A percentile compares a stretch with the other conserved stretches of the same genome.
phyloP scores from a whole-genome alignment of 2,888 invertebrate genomes.

The Electrophaes corylata region DNA sequence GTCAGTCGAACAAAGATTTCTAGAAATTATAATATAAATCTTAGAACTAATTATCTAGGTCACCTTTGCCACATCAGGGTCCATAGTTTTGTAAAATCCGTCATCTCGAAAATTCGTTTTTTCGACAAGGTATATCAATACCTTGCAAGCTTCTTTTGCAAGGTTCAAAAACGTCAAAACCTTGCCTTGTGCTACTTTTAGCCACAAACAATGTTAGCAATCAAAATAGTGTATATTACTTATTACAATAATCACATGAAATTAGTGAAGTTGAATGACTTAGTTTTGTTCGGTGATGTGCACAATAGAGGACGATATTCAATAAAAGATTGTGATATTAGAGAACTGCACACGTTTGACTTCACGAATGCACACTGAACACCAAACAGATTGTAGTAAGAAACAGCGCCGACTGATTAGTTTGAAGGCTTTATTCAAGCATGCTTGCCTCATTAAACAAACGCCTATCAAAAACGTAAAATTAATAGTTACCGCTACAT shows the following conservation, averaged over 20 bases:
- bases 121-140: too few relatives aligned
- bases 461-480: constrained; percentile 9
- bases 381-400: constrained; percentile 67
- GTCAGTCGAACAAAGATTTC: too few relatives aligned
- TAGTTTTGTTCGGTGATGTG: constrained; percentile 37
- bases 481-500: neutral
- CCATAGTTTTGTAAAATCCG: too few relatives aligned
- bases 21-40: too few relatives aligned
- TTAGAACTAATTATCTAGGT: too few relatives aligned
- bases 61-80: too few relatives aligned
- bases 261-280: constrained; percentile 53
- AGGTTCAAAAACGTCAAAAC: neutral
- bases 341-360: constrained; percentile 55
- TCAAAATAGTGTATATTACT: constrained; percentile 40
- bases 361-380: constrained; percentile 77
- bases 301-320: constrained; percentile 11
- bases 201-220: constrained; percentile 46
- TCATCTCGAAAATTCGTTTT: too few relatives aligned
- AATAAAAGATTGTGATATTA: constrained; percentile 29
- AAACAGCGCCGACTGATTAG: constrained; percentile 68
- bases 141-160: neutral
- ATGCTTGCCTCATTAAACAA: constrained; percentile 51
- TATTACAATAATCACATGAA: constrained; percentile 54
- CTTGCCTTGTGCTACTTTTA: constrained; percentile 8
- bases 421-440: constrained; percentile 60